phyloP scores from a whole-genome alignment of 2,113 vertebrate species.

The Morone saxatilis region DNA sequence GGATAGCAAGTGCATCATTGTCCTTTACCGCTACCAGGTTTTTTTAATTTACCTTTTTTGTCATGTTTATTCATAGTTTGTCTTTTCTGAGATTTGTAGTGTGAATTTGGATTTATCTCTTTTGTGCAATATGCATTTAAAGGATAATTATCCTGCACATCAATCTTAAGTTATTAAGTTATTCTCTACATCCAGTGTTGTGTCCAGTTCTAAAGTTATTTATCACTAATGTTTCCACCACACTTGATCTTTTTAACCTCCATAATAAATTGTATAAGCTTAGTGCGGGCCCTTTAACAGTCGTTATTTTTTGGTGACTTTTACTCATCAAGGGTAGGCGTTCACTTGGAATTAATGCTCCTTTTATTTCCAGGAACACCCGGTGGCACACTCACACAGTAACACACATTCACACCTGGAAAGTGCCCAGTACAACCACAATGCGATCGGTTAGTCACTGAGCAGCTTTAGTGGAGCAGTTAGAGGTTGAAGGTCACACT shows the following conservation, averaged over 20 bases:
- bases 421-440: not conserved
- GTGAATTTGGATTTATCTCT: not conserved
- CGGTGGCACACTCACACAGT: not conserved
- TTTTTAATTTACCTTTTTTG: too few species aligned
- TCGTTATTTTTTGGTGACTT: not conserved
- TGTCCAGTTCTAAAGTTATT: too few species aligned
- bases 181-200: not conserved
- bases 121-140: not conserved
- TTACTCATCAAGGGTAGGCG: not conserved
- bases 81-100: not conserved
- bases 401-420: constrained; percentile 6
- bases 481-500: not conserved
- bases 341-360: not conserved
- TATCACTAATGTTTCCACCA: too few species aligned
- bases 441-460: not conserved
- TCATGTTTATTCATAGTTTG: not conserved
- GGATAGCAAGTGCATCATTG: not conserved
- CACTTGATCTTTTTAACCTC: too few species aligned
- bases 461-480: not conserved
- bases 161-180: not conserved
- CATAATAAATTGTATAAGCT: too few species aligned
- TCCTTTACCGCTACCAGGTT: not conserved
- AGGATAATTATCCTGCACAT: not conserved
- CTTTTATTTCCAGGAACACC: constrained; percentile 15
- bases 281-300: too few species aligned